A percentile compares a stretch with the other conserved stretches of the same genome.
Evolutionary conservation across 2,888 invertebrate genomes (phyloP).

Genomic region (Tipula unca): DNA sequence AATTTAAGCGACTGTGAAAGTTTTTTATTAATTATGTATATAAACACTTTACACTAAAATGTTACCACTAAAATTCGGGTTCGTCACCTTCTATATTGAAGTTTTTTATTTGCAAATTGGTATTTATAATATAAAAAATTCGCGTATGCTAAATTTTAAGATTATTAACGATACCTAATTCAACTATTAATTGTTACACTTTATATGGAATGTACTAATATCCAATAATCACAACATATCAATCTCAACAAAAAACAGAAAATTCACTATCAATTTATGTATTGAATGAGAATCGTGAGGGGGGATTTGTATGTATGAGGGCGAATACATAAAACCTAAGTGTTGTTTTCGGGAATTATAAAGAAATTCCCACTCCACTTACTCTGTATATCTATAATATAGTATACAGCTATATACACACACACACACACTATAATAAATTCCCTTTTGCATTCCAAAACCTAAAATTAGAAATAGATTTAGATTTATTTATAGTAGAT

Average conservation of each 20-base stretch:
- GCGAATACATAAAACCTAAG: background rate
- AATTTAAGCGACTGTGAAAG: no score
- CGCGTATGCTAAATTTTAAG: background rate
- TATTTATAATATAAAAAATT: background rate
- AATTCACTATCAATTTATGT: background rate
- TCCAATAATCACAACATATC: background rate
- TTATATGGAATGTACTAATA: background rate
- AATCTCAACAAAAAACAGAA: background rate
- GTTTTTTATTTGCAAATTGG: background rate
- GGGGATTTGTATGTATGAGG: background rate
- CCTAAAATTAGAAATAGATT: background rate
- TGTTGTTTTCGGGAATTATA: background rate
- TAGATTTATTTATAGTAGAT: background rate
- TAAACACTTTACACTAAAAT: background rate
- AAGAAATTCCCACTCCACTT: background rate
- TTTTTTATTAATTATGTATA: no score
- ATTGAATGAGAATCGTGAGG: background rate
- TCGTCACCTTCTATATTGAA: background rate
- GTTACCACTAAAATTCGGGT: background rate
- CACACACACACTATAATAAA: background rate
- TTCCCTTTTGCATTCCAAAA: background rate
- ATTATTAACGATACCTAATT: background rate
- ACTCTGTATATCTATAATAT: background rate
- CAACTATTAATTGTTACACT: background rate
- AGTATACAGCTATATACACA: background rate